Evolutionary conservation across 2,113 vertebrate genomes (phyloP).

Genomic region (Elephas maximus): DNA sequence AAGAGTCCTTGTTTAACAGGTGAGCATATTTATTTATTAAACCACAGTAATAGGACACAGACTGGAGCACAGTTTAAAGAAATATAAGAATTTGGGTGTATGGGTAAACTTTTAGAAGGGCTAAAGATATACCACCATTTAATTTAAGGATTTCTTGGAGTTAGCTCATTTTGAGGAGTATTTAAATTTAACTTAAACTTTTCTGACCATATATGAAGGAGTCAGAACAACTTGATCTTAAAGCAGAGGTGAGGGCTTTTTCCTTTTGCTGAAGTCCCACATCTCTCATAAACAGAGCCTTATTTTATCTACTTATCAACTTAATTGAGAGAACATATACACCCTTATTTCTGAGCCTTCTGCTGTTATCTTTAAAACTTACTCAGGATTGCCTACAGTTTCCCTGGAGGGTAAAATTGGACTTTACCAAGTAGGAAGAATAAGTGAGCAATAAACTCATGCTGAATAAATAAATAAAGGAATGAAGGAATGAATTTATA

Average conservation of each 20-base stretch:
- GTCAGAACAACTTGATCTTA: background rate
- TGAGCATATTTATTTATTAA: background rate
- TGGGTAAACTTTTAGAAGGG: background rate
- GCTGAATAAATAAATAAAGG: background rate
- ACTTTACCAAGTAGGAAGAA: background rate
- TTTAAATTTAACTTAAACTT: constrained; percentile 34
- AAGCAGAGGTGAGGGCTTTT: background rate
- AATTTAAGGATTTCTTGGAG: background rate
- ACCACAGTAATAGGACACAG: background rate
- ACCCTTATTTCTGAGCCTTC: background rate
- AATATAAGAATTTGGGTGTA: background rate
- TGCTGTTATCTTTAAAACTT: background rate
- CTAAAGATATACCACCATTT: background rate
- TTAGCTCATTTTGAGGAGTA: background rate
- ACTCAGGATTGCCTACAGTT: background rate
- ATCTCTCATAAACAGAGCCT: background rate
- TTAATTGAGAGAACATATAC: background rate
- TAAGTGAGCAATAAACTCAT: background rate
- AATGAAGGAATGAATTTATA: background rate
- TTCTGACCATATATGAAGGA: background rate
- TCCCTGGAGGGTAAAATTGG: background rate
- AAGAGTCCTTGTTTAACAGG: background rate
- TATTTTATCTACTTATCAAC: background rate
- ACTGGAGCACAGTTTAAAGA: constrained; percentile 19
- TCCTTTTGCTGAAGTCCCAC: background rate